Conservation (phyloP, 2,113 vertebrate genomes). For the Loxodonta africana region DNA sequence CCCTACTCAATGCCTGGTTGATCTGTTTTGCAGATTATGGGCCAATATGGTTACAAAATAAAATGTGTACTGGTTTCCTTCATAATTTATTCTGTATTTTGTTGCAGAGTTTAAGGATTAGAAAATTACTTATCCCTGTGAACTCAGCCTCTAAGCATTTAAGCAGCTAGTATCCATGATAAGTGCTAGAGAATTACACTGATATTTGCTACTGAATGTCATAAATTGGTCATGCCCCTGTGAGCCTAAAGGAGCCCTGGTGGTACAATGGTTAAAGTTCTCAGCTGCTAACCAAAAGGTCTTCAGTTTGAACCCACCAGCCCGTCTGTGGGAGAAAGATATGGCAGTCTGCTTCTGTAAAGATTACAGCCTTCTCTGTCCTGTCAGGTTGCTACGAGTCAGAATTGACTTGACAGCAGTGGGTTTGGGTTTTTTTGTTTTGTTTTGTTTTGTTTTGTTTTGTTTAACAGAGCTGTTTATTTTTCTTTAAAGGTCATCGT, state of each 20-base stretch:
- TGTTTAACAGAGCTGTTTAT: not conserved
- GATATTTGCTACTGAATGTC: slow-evolving; percentile 44
- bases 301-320: too few species aligned
- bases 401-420: too few species aligned
- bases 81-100: slow-evolving; percentile 52
- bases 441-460: not conserved
- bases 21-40: not conserved
- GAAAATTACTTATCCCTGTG: not conserved
- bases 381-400: too few species aligned
- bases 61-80: not conserved
- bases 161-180: slow-evolving; percentile 20
- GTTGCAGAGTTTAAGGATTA: slow-evolving; percentile 49
- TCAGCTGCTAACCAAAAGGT: too few species aligned
- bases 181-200: slow-evolving; percentile 11
- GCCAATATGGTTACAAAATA: not conserved
- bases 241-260: not conserved
- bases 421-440: too few species aligned
- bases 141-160: slow-evolving; percentile 16
- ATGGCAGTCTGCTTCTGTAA: too few species aligned
- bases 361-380: too few species aligned
- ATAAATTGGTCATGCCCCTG: not conserved
- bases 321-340: too few species aligned
- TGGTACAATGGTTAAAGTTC: too few species aligned
- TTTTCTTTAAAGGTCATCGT: slow-evolving; percentile 50
- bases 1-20: not conserved